These are phyloP conservation scores for Notospermus geniculatus DNA, from an alignment of 1,140 invertebrate species.

Conservation along the genomic window DNA sequence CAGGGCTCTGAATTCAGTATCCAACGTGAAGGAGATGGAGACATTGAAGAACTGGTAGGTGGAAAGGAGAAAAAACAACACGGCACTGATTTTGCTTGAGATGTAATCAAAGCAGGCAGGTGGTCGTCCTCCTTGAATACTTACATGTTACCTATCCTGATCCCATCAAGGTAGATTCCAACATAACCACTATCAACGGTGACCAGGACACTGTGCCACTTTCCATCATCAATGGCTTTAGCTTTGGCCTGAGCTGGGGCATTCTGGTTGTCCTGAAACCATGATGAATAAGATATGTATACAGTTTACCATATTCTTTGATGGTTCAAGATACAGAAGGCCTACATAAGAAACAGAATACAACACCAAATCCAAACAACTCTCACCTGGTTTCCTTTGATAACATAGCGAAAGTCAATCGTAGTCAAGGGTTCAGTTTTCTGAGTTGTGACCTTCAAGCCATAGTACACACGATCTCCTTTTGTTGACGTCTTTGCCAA, in stretches of 20 bases:
- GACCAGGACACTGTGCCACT: conserved; percentile 40
- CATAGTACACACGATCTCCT: conserved; percentile 32
- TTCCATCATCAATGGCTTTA: conserved; percentile 26
- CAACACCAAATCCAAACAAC: too few species aligned
- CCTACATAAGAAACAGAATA: too few species aligned
- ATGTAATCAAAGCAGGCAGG: too few species aligned
- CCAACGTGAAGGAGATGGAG: not conserved
- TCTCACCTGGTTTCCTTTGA: conserved; percentile 4
- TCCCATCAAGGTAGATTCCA: conserved; percentile 40
- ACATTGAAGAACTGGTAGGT: too few species aligned
- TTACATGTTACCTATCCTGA: conserved; percentile 27
- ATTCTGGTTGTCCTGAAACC: conserved; percentile 20
- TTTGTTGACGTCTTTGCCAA: conserved; percentile 35
- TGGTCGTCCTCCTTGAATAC: too few species aligned
- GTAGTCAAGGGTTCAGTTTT: conserved; percentile 17
- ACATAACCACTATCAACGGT: conserved; percentile 25
- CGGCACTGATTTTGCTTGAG: too few species aligned
- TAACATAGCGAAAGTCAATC: conserved; percentile 10
- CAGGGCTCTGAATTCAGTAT: not conserved
- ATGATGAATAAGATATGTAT: not conserved
- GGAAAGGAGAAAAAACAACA: too few species aligned
- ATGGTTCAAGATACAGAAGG: too few species aligned
- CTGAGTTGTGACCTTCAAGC: conserved; percentile 28
- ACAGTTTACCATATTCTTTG: too few species aligned
- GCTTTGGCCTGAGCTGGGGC: conserved; percentile 10